A percentile compares a stretch with the other conserved stretches of the same genome.
These are phyloP conservation scores for Xyrauchen texanus DNA, from an alignment of 2,113 vertebrate genomes.

Conservation along the genomic window DNA sequence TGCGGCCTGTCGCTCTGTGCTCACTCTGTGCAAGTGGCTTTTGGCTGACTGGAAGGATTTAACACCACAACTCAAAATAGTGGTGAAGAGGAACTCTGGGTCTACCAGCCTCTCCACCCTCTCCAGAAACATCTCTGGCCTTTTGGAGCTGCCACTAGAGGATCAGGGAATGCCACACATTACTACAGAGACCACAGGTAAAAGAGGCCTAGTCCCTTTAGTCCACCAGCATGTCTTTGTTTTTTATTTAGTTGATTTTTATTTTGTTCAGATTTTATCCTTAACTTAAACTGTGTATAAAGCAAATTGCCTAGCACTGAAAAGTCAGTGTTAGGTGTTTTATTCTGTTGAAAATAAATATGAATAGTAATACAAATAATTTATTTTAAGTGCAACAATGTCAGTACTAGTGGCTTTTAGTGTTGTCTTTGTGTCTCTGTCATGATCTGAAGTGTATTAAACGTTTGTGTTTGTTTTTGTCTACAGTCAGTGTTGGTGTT, in stretches of 20 bases:
- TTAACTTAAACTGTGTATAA: too few relatives aligned
- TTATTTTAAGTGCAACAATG: too few relatives aligned
- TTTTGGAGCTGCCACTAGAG: conserved; percentile 85
- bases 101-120: conserved; percentile 76
- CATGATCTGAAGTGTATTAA: neutral
- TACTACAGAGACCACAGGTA: conserved; percentile 92
- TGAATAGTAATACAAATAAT: too few relatives aligned
- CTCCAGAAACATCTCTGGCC: conserved; percentile 83
- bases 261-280: neutral
- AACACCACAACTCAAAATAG: conserved; percentile 92
- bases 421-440: too few relatives aligned
- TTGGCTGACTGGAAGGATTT: conserved; percentile 98
- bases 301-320: too few relatives aligned
- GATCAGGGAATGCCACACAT: conserved; percentile 86
- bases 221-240: neutral
- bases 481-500: conserved; percentile 91
- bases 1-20: conserved; percentile 91
- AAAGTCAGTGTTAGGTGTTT: too few relatives aligned
- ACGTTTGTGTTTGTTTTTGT: conserved; percentile 2
- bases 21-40: conserved; percentile 95
- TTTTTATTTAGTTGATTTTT: neutral
- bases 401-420: too few relatives aligned
- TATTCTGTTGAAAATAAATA: too few relatives aligned
- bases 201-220: neutral
- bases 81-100: conserved; percentile 69